These are phyloP conservation scores for Drosophila pectinifera DNA, from an alignment of 1,140 invertebrate genomes.

Conservation along the genomic window DNA sequence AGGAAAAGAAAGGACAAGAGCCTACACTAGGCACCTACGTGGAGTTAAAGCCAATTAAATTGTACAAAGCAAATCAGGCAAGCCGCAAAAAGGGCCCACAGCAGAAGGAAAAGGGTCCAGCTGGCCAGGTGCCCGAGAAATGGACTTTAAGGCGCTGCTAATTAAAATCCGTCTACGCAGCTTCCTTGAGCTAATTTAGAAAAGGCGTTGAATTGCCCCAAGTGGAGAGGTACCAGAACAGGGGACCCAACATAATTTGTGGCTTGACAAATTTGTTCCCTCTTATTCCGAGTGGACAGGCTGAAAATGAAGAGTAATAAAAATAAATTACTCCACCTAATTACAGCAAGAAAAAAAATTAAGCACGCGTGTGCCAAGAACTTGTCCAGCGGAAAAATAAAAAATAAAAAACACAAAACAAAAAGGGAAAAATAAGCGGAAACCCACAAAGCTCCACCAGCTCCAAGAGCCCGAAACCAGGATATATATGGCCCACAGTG, in stretches of 20 bases:
- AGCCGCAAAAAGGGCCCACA: slow-evolving; percentile 26
- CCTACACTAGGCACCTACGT: slow-evolving; percentile 7
- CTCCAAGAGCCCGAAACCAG: slow-evolving; percentile 8
- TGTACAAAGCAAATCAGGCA: slow-evolving; percentile 45
- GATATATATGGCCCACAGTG: slow-evolving; percentile 68
- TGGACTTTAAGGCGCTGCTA: slow-evolving; percentile 28
- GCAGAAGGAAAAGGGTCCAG: background rate
- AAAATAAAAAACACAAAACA: too few species aligned
- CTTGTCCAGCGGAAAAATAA: slow-evolving; percentile 13
- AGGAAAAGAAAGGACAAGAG: background rate
- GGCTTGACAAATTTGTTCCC: slow-evolving; percentile 58
- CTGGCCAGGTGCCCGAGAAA: slow-evolving; percentile 8
- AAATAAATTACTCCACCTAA: slow-evolving; percentile 77
- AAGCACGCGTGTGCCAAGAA: slow-evolving; percentile 30
- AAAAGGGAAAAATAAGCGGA: slow-evolving; percentile 9
- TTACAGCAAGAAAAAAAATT: slow-evolving; percentile 46
- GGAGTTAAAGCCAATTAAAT: slow-evolving; percentile 51
- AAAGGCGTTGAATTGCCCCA: slow-evolving; percentile 5
- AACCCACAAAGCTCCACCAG: background rate
- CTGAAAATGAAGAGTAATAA: slow-evolving; percentile 63
- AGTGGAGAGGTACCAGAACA: background rate
- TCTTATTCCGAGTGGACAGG: slow-evolving; percentile 46
- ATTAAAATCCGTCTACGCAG: slow-evolving; percentile 42
- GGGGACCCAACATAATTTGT: slow-evolving; percentile 51
- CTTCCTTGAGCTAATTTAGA: slow-evolving; percentile 17